Evolutionary conservation across 1,140 invertebrate genomes (phyloP), one percentile per base, ranked within the genome.

Genomic region (Berghia stephanieae): DNA sequence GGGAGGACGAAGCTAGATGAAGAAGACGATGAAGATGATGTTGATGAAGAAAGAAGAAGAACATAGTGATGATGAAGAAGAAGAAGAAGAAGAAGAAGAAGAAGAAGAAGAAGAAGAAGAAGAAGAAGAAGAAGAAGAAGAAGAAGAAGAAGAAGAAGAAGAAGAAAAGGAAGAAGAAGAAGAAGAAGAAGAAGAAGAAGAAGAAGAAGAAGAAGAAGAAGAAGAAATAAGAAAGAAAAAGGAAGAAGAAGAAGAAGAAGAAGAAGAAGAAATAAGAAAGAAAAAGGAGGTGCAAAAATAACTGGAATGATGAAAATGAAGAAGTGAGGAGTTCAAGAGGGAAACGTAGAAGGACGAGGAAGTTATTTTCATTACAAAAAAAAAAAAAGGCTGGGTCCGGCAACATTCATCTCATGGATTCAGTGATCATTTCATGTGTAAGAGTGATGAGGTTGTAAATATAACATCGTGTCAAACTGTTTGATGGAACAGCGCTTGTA

Each of bases 1-100:
- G 18, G 31, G 31, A 36, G 67, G 40, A 38, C 27, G 40, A 43
- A 38, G 24, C n/a, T 34, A n/a, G 40, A 38, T 24, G 40, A 69
- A n/a, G 24, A n/a, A 69, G 40, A 69, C n/a, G 40, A 38, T 34
- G 67, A 69, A 38, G 38, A 38, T 34, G 67, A 69, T n/a, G 40
- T 27, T 34, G 34, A 69, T 27, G n/a, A 16, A 66, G 60, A 34
- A 13, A 66, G 60, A 66, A 34, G 31, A 16, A 52, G 46, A 52
- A 24, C 13, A 34, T 27, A 1, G 36, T 24, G 36, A 6, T 27
- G 57, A 60, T 8, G 36, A 34, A 60, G 8, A 60, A 34, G 36
- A 6, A 60, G 57, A 60, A 24, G n/a, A 24, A 52, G 46, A 52
- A 24, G n/a, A 24, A 52, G 46, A 52, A 24, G n/a, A 34, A 60